phyloP scores from a whole-genome alignment of 2,797 vertebrate species.

The Dromococcyx pavoninus region DNA sequence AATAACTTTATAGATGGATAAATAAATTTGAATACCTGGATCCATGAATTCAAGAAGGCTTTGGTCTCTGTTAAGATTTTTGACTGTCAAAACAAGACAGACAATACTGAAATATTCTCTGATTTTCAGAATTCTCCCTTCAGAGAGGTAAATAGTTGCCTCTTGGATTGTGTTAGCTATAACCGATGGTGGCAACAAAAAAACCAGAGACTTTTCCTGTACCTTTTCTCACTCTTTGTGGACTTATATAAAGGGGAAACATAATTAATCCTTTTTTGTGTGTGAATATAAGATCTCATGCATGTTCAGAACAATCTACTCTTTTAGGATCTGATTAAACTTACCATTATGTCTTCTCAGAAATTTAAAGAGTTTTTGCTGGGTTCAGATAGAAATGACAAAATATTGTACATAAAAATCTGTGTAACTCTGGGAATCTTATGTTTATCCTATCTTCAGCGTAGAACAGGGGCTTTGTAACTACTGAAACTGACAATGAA shows the following conservation, averaged over 20 bases:
- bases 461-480: background rate
- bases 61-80: background rate
- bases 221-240: background rate
- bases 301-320: background rate
- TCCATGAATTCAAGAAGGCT: background rate
- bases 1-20: background rate
- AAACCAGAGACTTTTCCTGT: background rate
- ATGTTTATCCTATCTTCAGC: background rate
- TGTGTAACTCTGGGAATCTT: background rate
- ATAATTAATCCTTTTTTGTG: background rate
- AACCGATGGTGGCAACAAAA: background rate
- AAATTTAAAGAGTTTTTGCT: background rate
- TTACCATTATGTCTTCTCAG: background rate
- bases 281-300: background rate
- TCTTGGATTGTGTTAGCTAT: background rate
- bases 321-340: background rate
- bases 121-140: background rate
- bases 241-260: background rate
- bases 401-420: background rate
- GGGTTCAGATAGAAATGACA: background rate
- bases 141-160: background rate
- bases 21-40: background rate
- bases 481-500: background rate
- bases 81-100: background rate
- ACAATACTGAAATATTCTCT: background rate